phyloP scores from a whole-genome alignment of 2,797 vertebrate genomes.

The Anniella stebbinsi region DNA sequence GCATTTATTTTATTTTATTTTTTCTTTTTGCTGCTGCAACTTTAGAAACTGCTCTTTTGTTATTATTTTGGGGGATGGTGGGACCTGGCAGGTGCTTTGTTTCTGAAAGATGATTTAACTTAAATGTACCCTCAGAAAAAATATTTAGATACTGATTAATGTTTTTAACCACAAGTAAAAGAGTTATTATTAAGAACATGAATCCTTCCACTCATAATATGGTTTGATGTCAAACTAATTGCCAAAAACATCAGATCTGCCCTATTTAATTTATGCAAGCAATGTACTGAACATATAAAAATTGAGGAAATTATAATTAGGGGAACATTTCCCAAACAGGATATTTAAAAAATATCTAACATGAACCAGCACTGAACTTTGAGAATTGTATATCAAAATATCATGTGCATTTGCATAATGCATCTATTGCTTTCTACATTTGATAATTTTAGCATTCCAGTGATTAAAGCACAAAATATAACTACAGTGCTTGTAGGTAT shows the following conservation, averaged over 20 bases:
- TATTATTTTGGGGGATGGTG: no score
- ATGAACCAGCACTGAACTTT: no score
- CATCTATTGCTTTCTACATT: not conserved
- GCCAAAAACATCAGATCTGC: not conserved
- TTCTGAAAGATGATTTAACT: not conserved
- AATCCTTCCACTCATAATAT: not conserved
- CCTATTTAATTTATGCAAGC: no score
- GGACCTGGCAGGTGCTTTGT: no score
- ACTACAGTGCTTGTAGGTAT: not conserved
- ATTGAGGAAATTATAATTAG: no score
- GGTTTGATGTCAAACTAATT: not conserved
- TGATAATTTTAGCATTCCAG: not conserved
- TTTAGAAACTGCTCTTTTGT: no score
- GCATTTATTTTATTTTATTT: no score
- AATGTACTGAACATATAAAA: no score
- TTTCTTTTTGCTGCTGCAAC: not conserved
- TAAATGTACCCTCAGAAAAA: not conserved
- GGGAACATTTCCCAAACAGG: no score
- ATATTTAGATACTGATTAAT: not conserved
- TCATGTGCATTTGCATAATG: not conserved
- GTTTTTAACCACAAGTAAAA: not conserved
- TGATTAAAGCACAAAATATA: not conserved
- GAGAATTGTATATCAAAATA: not conserved
- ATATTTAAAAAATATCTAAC: no score
- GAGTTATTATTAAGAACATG: not conserved